Percentiles rank a stretch among this genome's conserved stretches.
phyloP scores from a whole-genome alignment of 2,113 vertebrate genomes.

The Epinephelus moara region DNA sequence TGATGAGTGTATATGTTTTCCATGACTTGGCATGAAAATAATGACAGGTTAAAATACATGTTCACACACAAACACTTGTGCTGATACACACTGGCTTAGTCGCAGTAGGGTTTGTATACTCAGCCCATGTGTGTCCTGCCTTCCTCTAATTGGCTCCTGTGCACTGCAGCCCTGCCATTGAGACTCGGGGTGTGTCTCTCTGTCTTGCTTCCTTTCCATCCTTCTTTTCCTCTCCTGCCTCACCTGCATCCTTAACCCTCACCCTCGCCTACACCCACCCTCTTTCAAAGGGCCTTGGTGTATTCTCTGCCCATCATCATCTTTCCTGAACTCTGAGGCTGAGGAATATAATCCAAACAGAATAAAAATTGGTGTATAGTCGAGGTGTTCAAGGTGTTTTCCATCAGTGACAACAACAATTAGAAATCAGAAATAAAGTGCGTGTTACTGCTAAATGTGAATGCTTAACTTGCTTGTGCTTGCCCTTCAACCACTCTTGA shows the following conservation, averaged over 20 bases:
- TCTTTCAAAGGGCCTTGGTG: slow-evolving; percentile 16
- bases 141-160: slow-evolving; percentile 67
- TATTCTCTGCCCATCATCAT: slow-evolving; percentile 15
- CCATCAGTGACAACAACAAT: neutral
- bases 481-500: neutral
- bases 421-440: slow-evolving; percentile 9
- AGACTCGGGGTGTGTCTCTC: slow-evolving; percentile 36
- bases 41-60: slow-evolving; percentile 35
- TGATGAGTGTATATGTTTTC: neutral
- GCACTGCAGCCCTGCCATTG: slow-evolving; percentile 42
- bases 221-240: slow-evolving; percentile 16
- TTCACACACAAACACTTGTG: neutral
- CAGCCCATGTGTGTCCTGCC: slow-evolving; percentile 48
- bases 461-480: neutral
- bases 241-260: slow-evolving; percentile 42
- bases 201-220: slow-evolving; percentile 21
- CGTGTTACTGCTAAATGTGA: neutral
- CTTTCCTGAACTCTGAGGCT: slow-evolving; percentile 17
- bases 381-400: neutral
- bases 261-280: neutral
- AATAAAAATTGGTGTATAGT: slow-evolving; percentile 8
- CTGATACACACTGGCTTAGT: slow-evolving; percentile 17
- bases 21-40: slow-evolving; percentile 49
- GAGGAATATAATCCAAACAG: neutral
- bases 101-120: slow-evolving; percentile 50